phyloP scores from a whole-genome alignment of 2,113 vertebrate genomes.

The Helogale parvula region DNA sequence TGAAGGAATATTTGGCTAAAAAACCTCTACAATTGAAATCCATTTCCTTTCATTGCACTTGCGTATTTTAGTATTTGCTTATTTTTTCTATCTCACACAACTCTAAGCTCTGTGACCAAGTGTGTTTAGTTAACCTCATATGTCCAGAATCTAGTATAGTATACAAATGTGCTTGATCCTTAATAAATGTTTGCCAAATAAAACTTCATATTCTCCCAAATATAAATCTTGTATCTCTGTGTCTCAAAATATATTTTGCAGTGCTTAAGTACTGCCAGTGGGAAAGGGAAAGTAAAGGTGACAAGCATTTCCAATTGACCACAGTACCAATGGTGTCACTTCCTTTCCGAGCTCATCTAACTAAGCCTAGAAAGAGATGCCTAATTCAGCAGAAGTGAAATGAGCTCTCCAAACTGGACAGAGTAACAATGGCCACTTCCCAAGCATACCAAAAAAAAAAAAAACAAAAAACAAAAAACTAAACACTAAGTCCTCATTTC shows the following conservation, averaged over 20 bases:
- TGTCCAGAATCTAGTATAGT: not conserved
- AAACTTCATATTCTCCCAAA: not conserved
- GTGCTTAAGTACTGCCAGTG: not conserved
- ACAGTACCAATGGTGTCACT: not conserved
- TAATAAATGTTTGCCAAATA: not conserved
- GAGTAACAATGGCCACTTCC: not conserved
- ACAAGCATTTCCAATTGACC: not conserved
- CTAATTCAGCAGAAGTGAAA: not conserved
- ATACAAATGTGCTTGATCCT: not conserved
- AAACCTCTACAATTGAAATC: not conserved
- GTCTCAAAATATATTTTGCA: not conserved
- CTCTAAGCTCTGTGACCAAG: not conserved
- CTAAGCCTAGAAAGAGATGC: not conserved
- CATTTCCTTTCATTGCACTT: not conserved
- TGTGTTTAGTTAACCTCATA: not conserved
- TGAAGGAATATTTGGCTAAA: not conserved
- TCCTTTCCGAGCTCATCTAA: not conserved
- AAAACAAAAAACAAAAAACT: constrained; percentile 36
- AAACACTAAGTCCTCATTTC: not conserved
- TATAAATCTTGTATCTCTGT: not conserved
- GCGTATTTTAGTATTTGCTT: not conserved
- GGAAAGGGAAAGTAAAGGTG: not conserved
- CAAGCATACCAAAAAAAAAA: not conserved
- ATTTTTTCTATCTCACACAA: not conserved
- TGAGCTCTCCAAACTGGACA: not conserved